Evolutionary conservation across 2,888 invertebrate genomes (phyloP), one percentile per base, ranked within the genome.

Genomic region (Hanleya hanleyi): DNA sequence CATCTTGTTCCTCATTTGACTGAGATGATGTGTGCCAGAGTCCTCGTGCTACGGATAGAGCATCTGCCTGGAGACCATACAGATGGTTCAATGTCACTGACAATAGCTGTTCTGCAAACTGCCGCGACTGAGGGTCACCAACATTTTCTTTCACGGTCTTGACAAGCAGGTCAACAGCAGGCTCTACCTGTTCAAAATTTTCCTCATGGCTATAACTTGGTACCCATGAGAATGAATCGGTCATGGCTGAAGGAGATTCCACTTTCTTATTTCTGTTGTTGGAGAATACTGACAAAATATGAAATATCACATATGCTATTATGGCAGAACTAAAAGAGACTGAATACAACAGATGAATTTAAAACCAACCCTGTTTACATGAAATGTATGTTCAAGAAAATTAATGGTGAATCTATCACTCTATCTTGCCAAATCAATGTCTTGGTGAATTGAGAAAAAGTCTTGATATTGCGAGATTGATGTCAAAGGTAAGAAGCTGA

Each of bases 21-120:
- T 15, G 57, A 15, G 57, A 57, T 4, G 57, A 15, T 15, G 32
- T 15, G 32, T 32, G 26, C 57, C 57, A 57, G 22, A 22, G 15
- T 22, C 29, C 57, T 4, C 57, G 57, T 15, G 29, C 32, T 33
- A 62, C 62, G 0, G 51, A 18, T 12, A 83, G 71, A 35, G 82
- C 83, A 76, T 85, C 84, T 9, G 81, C 76, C 35, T 86, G 69
- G 37, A 86, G 70, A 6, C 75, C 78, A 76, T 87, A 84, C 32
- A 87, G 73, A 67, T 83, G 85, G 50, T 86, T 82, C 68, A 87
- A 70, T 9, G 81, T 83, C 36, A 85, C 73, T 33, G 83, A 80
- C 50, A 88, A 72, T 2, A 88, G 76, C 70, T 86, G 83, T 38
- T 84, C 80, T 1, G 82, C 84, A 77, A 88, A 88, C 51, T 81